A percentile compares a stretch with the other conserved stretches of the same genome.
Evolutionary conservation across 2,888 invertebrate species (phyloP).

Genomic region (Scelioninae gen. 1): DNA sequence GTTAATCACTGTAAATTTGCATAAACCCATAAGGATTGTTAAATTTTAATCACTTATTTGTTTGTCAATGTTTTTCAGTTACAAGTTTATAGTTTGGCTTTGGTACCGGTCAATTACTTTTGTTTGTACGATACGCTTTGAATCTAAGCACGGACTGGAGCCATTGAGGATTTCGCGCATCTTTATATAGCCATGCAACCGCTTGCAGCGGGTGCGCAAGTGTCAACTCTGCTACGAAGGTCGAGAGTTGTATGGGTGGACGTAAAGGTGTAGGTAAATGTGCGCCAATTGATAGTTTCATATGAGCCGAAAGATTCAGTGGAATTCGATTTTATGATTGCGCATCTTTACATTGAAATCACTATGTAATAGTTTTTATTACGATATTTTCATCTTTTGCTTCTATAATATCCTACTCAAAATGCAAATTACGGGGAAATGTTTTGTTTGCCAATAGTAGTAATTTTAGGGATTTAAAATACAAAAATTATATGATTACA

Average conservation of each 20-base stretch:
- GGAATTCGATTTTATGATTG: not conserved
- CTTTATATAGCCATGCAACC: conserved; percentile 77
- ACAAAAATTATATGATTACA: too few species aligned
- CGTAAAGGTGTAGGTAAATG: conserved; percentile 17
- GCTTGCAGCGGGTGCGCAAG: conserved; percentile 74
- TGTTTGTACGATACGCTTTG: conserved; percentile 31
- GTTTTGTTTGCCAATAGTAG: too few species aligned
- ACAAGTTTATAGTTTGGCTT: too few species aligned
- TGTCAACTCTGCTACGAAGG: conserved; percentile 72
- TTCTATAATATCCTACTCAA: too few species aligned
- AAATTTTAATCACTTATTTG: not conserved
- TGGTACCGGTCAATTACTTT: too few species aligned
- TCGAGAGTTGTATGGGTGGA: conserved; percentile 48
- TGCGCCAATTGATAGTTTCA: conserved; percentile 27
- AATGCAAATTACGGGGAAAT: too few species aligned
- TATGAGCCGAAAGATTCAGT: not conserved
- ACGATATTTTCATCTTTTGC: too few species aligned
- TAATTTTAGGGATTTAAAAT: too few species aligned
- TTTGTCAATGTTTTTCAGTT: too few species aligned
- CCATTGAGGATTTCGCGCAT: conserved; percentile 69
- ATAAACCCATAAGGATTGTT: not conserved
- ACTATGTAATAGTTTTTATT: too few species aligned
- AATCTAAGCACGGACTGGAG: conserved; percentile 75
- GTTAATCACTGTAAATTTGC: not conserved
- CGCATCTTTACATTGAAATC: not conserved